Evolutionary conservation across 2,888 invertebrate species (phyloP).

Genomic region (Acanthoscelides obtectus): DNA sequence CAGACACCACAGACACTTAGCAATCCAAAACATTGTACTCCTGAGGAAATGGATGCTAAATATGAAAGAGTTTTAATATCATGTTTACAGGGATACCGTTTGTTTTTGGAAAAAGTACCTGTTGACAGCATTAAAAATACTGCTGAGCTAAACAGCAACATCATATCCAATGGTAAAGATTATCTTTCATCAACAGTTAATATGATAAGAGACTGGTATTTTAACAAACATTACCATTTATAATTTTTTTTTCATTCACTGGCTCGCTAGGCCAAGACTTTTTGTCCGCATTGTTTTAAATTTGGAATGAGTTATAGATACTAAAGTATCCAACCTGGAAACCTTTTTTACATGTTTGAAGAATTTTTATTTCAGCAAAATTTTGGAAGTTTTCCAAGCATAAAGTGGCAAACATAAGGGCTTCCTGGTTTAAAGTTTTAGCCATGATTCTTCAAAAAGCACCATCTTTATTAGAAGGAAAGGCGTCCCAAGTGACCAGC

Average conservation of each 20-base stretch:
- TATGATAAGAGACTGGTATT: not conserved
- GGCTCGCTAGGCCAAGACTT: too few relatives aligned
- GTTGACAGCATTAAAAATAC: slow-evolving; percentile 51
- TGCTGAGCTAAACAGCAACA: slow-evolving; percentile 39
- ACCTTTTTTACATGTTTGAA: not conserved
- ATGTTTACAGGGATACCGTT: slow-evolving; percentile 61
- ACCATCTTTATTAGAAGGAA: slow-evolving; percentile 50
- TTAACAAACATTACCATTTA: not conserved
- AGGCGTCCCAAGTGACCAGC: slow-evolving; percentile 54
- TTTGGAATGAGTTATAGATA: too few relatives aligned
- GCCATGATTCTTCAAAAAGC: slow-evolving; percentile 58
- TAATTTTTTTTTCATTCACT: too few relatives aligned
- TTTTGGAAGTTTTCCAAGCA: slow-evolving; percentile 72
- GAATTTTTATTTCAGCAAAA: slow-evolving; percentile 29
- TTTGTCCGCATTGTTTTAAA: too few relatives aligned
- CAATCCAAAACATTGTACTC: slow-evolving; percentile 51
- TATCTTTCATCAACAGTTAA: not conserved
- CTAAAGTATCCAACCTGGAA: too few relatives aligned
- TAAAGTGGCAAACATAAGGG: slow-evolving; percentile 48
- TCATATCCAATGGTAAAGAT: slow-evolving; percentile 43
- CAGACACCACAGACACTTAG: slow-evolving; percentile 55
- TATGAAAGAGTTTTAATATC: slow-evolving; percentile 62
- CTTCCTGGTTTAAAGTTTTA: slow-evolving; percentile 67
- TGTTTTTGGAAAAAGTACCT: slow-evolving; percentile 57
- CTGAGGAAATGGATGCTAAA: slow-evolving; percentile 66